Conservation (phyloP, 2,113 vertebrate species). For the Mus musculus region GRCm39 chr19:28816001-28816500, state of each 20-base stretch:
- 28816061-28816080: constrained; percentile 3
- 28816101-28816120: background rate
- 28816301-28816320: background rate
- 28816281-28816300: background rate
- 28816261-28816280: background rate
- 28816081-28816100: background rate
- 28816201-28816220: background rate
- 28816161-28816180: background rate
- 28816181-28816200: background rate
- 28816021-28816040: background rate
- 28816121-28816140: background rate
- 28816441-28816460: background rate
- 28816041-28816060: background rate
- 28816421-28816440: background rate
- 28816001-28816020: rapidly evolving
- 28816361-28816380: background rate
- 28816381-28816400: background rate
- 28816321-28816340: background rate
- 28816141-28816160: constrained; percentile 9
- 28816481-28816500: background rate
- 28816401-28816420: background rate
- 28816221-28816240: background rate
- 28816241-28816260: rapidly evolving
- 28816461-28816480: background rate
- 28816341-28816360: background rate